These are phyloP conservation scores for Neria commutata DNA, from an alignment of 2,888 invertebrate genomes.

Conservation along the genomic window DNA sequence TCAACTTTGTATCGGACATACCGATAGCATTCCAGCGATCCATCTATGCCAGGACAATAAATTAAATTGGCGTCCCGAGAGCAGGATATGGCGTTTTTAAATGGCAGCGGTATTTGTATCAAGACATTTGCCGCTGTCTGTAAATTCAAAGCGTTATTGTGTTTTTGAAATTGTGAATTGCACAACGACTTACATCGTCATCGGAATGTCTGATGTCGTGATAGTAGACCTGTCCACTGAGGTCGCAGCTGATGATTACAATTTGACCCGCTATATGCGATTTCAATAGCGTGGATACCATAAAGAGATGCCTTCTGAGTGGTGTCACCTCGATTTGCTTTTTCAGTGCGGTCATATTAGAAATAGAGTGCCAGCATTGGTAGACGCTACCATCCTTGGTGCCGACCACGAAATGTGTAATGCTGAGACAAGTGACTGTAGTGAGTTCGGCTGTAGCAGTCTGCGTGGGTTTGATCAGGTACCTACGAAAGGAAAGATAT, in stretches of 20 bases:
- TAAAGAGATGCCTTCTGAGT: slow-evolving; percentile 54
- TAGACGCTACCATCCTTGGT: slow-evolving; percentile 55
- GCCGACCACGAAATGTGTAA: slow-evolving; percentile 54
- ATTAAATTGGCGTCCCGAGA: slow-evolving; percentile 50
- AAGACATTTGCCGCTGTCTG: slow-evolving; percentile 50
- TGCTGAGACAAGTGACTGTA: slow-evolving; percentile 42
- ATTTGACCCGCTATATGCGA: slow-evolving; percentile 40
- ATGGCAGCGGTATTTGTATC: slow-evolving; percentile 57
- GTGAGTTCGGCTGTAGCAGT: slow-evolving; percentile 40
- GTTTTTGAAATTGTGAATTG: background rate
- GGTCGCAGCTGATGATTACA: slow-evolving; percentile 56
- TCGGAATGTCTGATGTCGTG: slow-evolving; percentile 50
- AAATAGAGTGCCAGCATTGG: slow-evolving; percentile 46
- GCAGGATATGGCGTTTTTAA: slow-evolving; percentile 55
- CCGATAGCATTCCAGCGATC: slow-evolving; percentile 54
- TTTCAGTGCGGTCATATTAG: slow-evolving; percentile 30
- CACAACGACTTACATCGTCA: slow-evolving; percentile 38
- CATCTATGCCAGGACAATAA: slow-evolving; percentile 54
- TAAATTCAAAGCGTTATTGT: background rate
- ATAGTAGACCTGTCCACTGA: slow-evolving; percentile 58
- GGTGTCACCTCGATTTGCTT: slow-evolving; percentile 42
- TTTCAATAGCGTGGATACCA: slow-evolving; percentile 47
- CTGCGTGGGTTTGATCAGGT: slow-evolving; percentile 13
- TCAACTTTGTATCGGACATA: too few relatives aligned
- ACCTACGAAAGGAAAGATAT: slow-evolving; percentile 19